Evolutionary conservation across 2,888 invertebrate genomes (phyloP), one percentile per base, ranked within the genome.

Genomic region (Zelleria hepariella): DNA sequence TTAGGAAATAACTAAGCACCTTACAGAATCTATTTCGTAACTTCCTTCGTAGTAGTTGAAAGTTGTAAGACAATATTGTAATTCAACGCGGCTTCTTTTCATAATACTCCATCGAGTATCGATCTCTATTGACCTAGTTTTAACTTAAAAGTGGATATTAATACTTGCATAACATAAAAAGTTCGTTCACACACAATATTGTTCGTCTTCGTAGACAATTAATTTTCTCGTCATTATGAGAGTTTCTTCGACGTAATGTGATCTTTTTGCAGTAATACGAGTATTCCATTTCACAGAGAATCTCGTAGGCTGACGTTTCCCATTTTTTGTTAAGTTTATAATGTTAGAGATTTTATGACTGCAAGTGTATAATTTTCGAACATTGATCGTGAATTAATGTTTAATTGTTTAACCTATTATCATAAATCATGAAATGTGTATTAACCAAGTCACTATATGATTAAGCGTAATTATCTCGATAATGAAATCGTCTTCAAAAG

Each of bases 1-100:
- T 79, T 78, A 72, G 65, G 74, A 78, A 79, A 81, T 63, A 65
- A 65, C 68, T 65, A 61, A 57, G 42, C 57, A 57, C 42, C 57
- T 57, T 57, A 42, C 57, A 53, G 25, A 20, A 51, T 42, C 52
- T 15, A 47, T 57, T 21, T 47, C 57, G 47, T 25, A 57, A 57
- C 47, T 42, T 8, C 47, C 7, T 7, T 8, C 20, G 21, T 10
- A 27, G 26, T 47, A 57, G 18, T 57, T 57, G 47, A 57, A 57
- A 57, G 42, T 57, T 24, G 24, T 53, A 25, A 57, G 32, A 57
- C 25, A 47, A 57, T 57, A 42, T 57, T 21, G 42, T 55, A 52
- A 52, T 52, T 52, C 52, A 21, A 52, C n/a, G 24, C 18, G 23
- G 21, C 15, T n/a, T 49, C 49, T 20, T 18, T 49, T 49, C 49